These are phyloP conservation scores for Pygmarrhopalites habei DNA, from an alignment of 1,140 invertebrate genomes.

Conservation along the genomic window DNA sequence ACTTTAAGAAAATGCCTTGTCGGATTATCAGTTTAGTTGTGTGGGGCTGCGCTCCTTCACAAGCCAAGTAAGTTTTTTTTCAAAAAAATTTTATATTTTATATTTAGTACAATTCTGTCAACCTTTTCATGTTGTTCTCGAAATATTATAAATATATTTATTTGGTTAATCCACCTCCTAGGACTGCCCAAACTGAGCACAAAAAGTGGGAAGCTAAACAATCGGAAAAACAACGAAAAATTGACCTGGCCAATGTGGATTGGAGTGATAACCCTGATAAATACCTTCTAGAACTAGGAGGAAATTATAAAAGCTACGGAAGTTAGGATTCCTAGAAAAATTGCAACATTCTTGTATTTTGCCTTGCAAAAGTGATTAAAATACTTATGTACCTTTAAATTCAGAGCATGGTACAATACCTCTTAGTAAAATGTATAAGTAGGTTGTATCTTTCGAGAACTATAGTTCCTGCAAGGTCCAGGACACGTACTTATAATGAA, in stretches of 20 bases:
- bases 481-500: too few relatives aligned
- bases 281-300: constrained; percentile 74
- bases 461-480: too few relatives aligned
- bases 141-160: too few relatives aligned
- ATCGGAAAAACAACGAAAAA: constrained; percentile 66
- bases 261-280: constrained; percentile 90
- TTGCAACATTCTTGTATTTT: too few relatives aligned
- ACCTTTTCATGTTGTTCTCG: too few relatives aligned
- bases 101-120: too few relatives aligned
- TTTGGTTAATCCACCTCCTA: constrained; percentile 39
- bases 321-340: not conserved
- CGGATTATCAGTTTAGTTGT: constrained; percentile 60
- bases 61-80: constrained; percentile 44
- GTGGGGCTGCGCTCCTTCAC: constrained; percentile 63
- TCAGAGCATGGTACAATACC: too few relatives aligned
- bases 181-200: constrained; percentile 74
- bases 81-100: constrained; percentile 1
- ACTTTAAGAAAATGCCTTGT: constrained; percentile 55
- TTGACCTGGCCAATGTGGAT: constrained; percentile 72
- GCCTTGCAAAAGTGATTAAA: too few relatives aligned
- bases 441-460: too few relatives aligned
- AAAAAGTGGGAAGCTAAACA: constrained; percentile 86
- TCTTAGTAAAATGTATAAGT: too few relatives aligned
- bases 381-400: too few relatives aligned
- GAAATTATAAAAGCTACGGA: constrained; percentile 42